Conservation (phyloP, 2,888 invertebrate species). For the Furcula furcula region DNA sequence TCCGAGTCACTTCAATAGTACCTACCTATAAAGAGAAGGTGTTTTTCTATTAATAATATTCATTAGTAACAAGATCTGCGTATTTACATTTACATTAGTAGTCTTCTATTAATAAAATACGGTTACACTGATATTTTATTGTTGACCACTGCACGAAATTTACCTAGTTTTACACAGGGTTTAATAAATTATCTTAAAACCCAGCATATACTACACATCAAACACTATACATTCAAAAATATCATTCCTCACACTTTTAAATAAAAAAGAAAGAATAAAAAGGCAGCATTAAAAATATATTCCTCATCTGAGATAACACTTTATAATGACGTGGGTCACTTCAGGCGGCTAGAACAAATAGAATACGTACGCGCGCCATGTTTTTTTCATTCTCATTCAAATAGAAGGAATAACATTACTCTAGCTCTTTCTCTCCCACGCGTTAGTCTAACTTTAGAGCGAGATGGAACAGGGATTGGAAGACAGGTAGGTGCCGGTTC, state of each 20-base stretch:
- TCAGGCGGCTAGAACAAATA: slow-evolving; percentile 80
- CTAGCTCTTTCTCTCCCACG: slow-evolving; percentile 21
- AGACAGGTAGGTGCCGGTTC: slow-evolving; percentile 73
- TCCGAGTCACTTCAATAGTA: no score
- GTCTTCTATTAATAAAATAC: no score
- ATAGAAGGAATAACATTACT: slow-evolving; percentile 31
- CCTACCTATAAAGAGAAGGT: no score
- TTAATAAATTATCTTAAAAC: background rate
- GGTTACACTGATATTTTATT: no score
- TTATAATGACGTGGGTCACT: slow-evolving; percentile 77
- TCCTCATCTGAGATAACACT: slow-evolving; percentile 77
- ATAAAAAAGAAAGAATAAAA: slow-evolving; percentile 51
- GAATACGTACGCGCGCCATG: slow-evolving; percentile 41
- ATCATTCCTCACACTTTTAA: slow-evolving; percentile 72
- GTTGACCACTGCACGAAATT: no score
- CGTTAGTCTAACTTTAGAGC: slow-evolving; percentile 17
- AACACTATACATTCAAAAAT: slow-evolving; percentile 72
- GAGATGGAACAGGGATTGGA: slow-evolving; percentile 50
- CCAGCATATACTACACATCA: slow-evolving; percentile 50
- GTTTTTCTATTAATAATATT: no score
- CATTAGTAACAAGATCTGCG: no score
- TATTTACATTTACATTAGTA: no score
- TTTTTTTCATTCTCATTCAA: slow-evolving; percentile 45
- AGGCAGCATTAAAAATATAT: slow-evolving; percentile 69
- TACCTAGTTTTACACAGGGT: no score